Conservation (phyloP, 2,113 vertebrate genomes). For the Regulus satrapa region DNA sequence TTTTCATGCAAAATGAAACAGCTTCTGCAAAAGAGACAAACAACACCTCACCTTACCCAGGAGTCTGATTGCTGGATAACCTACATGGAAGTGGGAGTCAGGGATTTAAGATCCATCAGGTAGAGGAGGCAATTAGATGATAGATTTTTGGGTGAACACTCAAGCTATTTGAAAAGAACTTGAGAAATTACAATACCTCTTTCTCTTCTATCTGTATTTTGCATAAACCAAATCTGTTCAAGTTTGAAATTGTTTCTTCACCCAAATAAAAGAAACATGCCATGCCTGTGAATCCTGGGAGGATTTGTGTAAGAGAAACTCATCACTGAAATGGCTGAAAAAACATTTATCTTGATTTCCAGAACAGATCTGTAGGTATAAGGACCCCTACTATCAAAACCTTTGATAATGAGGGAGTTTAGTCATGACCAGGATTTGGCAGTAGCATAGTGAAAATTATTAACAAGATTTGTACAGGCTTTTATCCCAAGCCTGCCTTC, state of each 20-base stretch:
- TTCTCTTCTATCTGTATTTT: neutral
- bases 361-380: neutral
- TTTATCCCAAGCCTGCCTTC: neutral
- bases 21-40: neutral
- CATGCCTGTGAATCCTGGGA: neutral
- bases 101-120: neutral
- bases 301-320: neutral
- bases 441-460: neutral
- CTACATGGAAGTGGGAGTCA: neutral
- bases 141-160: neutral
- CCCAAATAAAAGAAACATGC: neutral
- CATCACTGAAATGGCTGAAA: neutral
- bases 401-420: neutral
- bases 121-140: neutral
- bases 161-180: neutral
- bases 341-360: neutral
- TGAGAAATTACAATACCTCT: neutral
- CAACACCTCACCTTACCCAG: neutral
- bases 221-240: neutral
- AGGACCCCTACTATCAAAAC: neutral
- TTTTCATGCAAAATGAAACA: neutral
- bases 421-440: neutral
- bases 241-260: neutral
- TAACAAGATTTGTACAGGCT: neutral
- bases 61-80: neutral